A percentile compares a stretch with the other conserved stretches of the same genome.
Conservation (phyloP, 2,797 vertebrate species). For the Pampus argenteus region DNA sequence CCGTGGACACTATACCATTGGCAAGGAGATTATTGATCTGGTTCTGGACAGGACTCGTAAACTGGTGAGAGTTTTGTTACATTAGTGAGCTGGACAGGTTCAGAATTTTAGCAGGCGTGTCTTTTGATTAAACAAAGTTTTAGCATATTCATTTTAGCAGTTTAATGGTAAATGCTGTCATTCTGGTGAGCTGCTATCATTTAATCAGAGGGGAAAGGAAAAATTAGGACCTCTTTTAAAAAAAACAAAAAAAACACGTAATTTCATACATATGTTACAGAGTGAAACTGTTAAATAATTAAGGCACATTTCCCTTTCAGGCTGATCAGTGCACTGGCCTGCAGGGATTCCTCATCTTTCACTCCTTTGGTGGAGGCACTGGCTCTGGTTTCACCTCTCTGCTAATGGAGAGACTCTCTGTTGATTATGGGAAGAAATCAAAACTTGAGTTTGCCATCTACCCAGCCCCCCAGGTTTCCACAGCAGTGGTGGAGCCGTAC, state of each 20-base stretch:
- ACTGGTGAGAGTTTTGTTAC: constrained; percentile 81
- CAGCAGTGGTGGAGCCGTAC: constrained; percentile 91
- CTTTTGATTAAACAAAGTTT: background rate
- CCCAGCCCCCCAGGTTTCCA: constrained; percentile 91
- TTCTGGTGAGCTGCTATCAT: background rate
- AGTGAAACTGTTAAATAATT: no score
- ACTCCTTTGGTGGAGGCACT: constrained; percentile 89
- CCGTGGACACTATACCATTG: constrained; percentile 85
- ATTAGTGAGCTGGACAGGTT: constrained; percentile 8
- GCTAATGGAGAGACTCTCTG: constrained; percentile 91
- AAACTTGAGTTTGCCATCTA: constrained; percentile 92
- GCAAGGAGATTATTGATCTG: constrained; percentile 85
- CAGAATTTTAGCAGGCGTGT: background rate
- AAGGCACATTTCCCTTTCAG: constrained; percentile 50
- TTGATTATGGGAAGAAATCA: constrained; percentile 93
- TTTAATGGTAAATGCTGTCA: no score
- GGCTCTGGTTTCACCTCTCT: constrained; percentile 93
- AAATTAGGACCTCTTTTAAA: no score
- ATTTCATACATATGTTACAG: no score
- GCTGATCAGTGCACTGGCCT: constrained; percentile 90
- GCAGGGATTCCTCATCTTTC: constrained; percentile 89
- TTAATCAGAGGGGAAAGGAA: no score
- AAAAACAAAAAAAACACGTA: no score
- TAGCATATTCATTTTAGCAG: no score
- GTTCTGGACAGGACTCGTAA: constrained; percentile 84